Conservation (phyloP, 2,888 invertebrate genomes). For the Parnassius glacialis region DNA sequence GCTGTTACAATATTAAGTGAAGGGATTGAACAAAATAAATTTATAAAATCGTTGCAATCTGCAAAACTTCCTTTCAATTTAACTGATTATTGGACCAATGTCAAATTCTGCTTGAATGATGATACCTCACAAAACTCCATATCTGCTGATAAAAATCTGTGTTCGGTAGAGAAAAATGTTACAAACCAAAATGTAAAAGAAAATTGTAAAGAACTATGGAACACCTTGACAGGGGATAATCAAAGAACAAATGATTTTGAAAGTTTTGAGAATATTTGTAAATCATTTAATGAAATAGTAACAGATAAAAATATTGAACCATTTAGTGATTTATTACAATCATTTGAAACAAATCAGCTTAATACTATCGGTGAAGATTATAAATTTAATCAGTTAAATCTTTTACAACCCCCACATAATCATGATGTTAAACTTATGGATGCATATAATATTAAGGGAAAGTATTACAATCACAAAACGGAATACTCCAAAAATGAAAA, state of each 20-base stretch:
- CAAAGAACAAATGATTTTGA: constrained; percentile 32
- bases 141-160: not conserved
- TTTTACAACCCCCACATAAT: constrained; percentile 5
- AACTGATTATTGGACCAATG: constrained; percentile 50
- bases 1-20: constrained; percentile 87
- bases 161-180: not conserved
- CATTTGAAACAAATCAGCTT: constrained; percentile 38
- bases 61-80: constrained; percentile 69
- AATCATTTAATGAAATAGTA: constrained; percentile 39
- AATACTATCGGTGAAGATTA: not conserved
- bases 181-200: not conserved
- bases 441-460: not conserved
- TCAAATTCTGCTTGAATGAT: constrained; percentile 33
- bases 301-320: constrained; percentile 38
- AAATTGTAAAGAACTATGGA: constrained; percentile 14
- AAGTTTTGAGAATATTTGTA: constrained; percentile 42
- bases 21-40: constrained; percentile 82
- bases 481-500: not conserved
- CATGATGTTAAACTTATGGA: not conserved
- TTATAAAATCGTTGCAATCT: constrained; percentile 79
- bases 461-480: not conserved
- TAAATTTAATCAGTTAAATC: constrained; percentile 5
- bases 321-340: constrained; percentile 51
- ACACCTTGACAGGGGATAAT: constrained; percentile 11
- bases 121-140: constrained; percentile 1